Percentiles rank a stretch among this genome's conserved stretches.
These are phyloP conservation scores for Sarcophaga rosellei DNA, from an alignment of 2,888 invertebrate species.

Conservation along the genomic window DNA sequence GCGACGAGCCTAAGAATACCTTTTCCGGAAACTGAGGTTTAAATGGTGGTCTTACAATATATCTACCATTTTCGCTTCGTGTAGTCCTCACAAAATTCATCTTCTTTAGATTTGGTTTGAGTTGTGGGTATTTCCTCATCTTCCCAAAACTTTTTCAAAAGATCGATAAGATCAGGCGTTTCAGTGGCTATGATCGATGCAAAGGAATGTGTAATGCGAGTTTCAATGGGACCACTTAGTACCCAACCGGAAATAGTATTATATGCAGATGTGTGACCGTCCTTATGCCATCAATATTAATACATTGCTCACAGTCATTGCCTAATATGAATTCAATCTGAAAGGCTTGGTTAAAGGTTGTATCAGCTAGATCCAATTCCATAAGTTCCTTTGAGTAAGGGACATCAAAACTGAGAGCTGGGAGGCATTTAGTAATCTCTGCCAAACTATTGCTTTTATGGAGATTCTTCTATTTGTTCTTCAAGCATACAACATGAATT, in stretches of 20 bases:
- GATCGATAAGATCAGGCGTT: background rate
- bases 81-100: background rate
- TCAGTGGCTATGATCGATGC: background rate
- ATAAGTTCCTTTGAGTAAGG: background rate
- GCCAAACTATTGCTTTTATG: constrained; percentile 23
- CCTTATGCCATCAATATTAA: background rate
- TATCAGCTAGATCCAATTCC: constrained; percentile 22
- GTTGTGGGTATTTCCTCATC: constrained; percentile 3
- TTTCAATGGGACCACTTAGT: constrained; percentile 19
- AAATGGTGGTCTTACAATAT: background rate
- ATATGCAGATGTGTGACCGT: constrained; percentile 23
- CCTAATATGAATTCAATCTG: too few species aligned
- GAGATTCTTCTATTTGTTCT: background rate
- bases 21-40: background rate
- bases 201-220: constrained; percentile 4
- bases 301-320: too few species aligned
- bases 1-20: background rate
- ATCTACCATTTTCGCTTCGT: background rate
- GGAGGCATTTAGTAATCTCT: constrained; percentile 20
- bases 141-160: constrained; percentile 26
- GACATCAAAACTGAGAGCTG: background rate
- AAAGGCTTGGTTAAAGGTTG: constrained; percentile 15
- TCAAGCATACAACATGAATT: background rate
- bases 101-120: background rate
- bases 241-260: constrained; percentile 40